Base-by-base conservation (phyloP, 2,113 vertebrate species). In the Galeopterus variegatus region DNA sequence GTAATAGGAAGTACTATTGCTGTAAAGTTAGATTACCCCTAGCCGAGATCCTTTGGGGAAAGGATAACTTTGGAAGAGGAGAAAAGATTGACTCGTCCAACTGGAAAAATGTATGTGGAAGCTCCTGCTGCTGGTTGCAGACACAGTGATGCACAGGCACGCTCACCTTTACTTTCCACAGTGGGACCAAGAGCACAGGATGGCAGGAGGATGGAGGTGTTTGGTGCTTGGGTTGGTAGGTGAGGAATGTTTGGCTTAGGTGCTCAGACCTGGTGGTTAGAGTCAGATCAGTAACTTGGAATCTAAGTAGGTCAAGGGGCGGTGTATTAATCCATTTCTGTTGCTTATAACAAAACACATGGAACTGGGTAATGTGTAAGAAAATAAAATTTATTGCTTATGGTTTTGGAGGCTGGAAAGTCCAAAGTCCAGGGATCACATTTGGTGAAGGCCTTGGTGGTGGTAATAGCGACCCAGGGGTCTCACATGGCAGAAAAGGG, bases 171-270 rank as follows among this genome's bases (percentile, higher is more conserved):
- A 5, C 15, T n/a, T 36, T 84, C 75, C 18, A 0, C 19, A 19
- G 58, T 9, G 48, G 60, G 5, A 28, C 3, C 4, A 6, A 28
- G 41, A 24, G 12, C 15, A n/a, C 1, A 5, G 52, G 8, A 2
- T n/a, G 72, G 9, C 28, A 48, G n/a, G n/a, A 83, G 8, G 50
- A 62, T 41, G 41, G 41, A 41, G 41, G 41, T 41, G 2, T 28
- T 0, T 4, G 24, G 26, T 23, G 18, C 69, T 14, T 3, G 0
- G 33, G 52, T 70, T 75, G 12, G 75, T 24, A 77, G 13, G 11
- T 24, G 62, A 45, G 12, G 48, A 41, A 17, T 6, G 45, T 31
- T 45, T 10, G 48, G 54, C 28, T 41, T 15, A 4, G 15, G 9
- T 28, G 31, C 18, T 60, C 69, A 12, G 85, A 70, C 23, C 14